Conservation (phyloP, 1,140 invertebrate genomes). For the Telenomus remus region DNA sequence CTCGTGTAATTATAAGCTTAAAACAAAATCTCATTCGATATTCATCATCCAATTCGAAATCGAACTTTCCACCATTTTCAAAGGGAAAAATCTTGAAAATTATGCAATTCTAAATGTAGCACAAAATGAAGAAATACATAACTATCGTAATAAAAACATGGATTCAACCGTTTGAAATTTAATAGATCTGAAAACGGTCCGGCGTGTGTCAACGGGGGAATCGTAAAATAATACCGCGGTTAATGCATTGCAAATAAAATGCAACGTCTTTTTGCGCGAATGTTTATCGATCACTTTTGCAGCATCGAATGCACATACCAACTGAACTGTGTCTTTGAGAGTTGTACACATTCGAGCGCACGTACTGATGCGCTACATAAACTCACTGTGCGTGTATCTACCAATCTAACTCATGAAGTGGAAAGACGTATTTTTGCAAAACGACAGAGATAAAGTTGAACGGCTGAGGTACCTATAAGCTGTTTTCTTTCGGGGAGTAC, state of each 20-base stretch:
- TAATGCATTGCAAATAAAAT: conserved; percentile 32
- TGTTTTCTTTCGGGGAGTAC: conserved; percentile 51
- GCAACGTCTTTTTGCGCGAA: conserved; percentile 21
- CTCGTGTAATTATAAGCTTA: conserved; percentile 24
- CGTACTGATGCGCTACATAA: conserved; percentile 23
- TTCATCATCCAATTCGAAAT: no score
- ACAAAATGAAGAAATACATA: no score
- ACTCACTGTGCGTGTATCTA: conserved; percentile 43
- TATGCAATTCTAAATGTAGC: no score
- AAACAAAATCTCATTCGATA: conserved; percentile 1
- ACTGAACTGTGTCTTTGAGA: conserved; percentile 25
- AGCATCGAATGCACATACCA: conserved; percentile 2
- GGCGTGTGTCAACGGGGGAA: not conserved
- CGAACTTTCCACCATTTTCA: no score
- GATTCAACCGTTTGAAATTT: no score
- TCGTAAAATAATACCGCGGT: conserved; percentile 8
- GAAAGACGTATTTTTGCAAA: conserved; percentile 51
- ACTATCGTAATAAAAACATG: no score
- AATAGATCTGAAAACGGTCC: no score
- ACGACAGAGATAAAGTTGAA: conserved; percentile 51
- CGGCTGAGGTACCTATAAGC: conserved; percentile 39
- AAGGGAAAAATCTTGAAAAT: no score
- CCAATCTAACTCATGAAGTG: conserved; percentile 51
- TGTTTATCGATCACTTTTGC: conserved; percentile 37
- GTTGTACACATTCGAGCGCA: conserved; percentile 35